These are phyloP conservation scores for Enteromius mattozi DNA, from an alignment of 2,797 vertebrate genomes.

Conservation along the genomic window DNA sequence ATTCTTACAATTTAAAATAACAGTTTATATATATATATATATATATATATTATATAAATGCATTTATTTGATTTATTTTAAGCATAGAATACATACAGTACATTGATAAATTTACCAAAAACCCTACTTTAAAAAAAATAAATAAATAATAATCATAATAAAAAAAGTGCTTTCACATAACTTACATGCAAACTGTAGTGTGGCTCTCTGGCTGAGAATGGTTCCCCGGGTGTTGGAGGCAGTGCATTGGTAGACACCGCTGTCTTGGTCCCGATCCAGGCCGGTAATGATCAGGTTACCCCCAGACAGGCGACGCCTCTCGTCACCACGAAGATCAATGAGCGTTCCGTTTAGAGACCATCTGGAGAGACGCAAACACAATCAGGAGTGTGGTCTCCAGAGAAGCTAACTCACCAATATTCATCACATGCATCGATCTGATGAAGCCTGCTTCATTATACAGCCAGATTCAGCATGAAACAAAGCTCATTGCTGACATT, in stretches of 20 bases:
- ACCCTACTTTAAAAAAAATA: background rate
- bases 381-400: constrained; percentile 74
- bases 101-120: background rate
- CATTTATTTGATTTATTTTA: too few species aligned
- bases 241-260: constrained; percentile 83
- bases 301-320: constrained; percentile 82
- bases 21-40: too few species aligned
- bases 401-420: constrained; percentile 69
- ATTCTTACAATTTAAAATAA: too few species aligned
- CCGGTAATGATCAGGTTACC: constrained; percentile 85
- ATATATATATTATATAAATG: too few species aligned
- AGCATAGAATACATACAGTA: background rate
- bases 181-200: constrained; percentile 89
- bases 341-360: constrained; percentile 89
- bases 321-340: constrained; percentile 82
- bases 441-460: constrained; percentile 65
- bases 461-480: constrained; percentile 65
- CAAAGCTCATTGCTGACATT: constrained; percentile 44
- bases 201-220: constrained; percentile 82
- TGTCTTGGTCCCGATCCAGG: constrained; percentile 84
- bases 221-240: constrained; percentile 81
- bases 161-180: constrained; percentile 49
- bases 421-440: constrained; percentile 75
- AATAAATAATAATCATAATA: background rate
- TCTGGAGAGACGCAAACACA: constrained; percentile 87